Percentiles rank a stretch among this genome's conserved stretches.
Evolutionary conservation across 2,888 invertebrate genomes (phyloP).

Genomic region (Drosophila rubida): DNA sequence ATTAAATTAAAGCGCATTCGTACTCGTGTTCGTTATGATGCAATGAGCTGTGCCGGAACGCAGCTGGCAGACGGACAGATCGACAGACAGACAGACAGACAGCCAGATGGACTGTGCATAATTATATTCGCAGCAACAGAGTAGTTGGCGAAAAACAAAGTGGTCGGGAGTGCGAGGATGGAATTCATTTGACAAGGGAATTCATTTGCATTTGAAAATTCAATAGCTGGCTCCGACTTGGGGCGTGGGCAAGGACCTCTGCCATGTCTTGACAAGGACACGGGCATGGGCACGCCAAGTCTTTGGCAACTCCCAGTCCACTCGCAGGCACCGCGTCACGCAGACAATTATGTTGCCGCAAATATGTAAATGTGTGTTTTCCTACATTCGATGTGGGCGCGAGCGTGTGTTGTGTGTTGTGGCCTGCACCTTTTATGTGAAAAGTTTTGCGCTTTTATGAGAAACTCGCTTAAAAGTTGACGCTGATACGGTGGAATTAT

Average conservation of each 20-base stretch:
- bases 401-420: slow-evolving; percentile 20
- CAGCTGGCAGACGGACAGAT: neutral
- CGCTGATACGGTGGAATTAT: slow-evolving; percentile 60
- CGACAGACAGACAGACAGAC: neutral
- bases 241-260: slow-evolving; percentile 3
- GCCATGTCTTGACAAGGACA: slow-evolving; percentile 19
- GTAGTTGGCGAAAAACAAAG: slow-evolving; percentile 4
- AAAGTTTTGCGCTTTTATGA: slow-evolving; percentile 65
- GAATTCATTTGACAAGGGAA: slow-evolving; percentile 57
- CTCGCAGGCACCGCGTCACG: slow-evolving; percentile 25
- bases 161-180: slow-evolving; percentile 1
- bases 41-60: slow-evolving; percentile 17
- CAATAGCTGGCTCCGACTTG: slow-evolving; percentile 35
- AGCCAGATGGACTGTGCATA: slow-evolving; percentile 31
- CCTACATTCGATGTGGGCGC: slow-evolving; percentile 19
- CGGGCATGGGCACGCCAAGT: slow-evolving; percentile 33
- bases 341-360: slow-evolving; percentile 65
- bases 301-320: slow-evolving; percentile 37
- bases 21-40: slow-evolving; percentile 21
- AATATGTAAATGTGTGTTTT: slow-evolving; percentile 54
- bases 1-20: slow-evolving; percentile 17
- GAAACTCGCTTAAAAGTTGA: slow-evolving; percentile 62
- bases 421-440: slow-evolving; percentile 60
- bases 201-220: slow-evolving; percentile 65
- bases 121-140: slow-evolving; percentile 30